Conservation (phyloP, 1,140 invertebrate genomes). For the Trigoniulus corallinus region DNA sequence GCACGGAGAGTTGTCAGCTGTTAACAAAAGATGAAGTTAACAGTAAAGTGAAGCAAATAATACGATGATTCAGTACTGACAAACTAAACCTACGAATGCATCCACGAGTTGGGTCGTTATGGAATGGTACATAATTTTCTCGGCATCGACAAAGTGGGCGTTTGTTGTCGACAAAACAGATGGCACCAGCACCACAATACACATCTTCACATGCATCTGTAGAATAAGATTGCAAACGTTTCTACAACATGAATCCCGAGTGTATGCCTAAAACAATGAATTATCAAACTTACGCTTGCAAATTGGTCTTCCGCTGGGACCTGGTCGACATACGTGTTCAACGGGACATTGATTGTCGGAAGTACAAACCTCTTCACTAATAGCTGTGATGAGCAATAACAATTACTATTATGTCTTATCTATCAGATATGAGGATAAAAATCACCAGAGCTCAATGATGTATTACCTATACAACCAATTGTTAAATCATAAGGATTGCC, state of each 20-base stretch:
- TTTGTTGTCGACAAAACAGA: conserved; percentile 68
- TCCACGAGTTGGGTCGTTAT: conserved; percentile 20
- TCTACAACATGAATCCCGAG: conserved; percentile 35
- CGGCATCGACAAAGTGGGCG: conserved; percentile 78
- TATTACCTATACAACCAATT: conserved; percentile 14
- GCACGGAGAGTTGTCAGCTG: background rate
- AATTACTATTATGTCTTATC: background rate
- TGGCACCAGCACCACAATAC: conserved; percentile 67
- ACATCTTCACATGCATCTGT: conserved; percentile 25
- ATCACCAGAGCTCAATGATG: background rate
- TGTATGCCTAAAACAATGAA: background rate
- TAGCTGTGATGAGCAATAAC: background rate
- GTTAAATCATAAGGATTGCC: conserved; percentile 16
- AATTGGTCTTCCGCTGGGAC: conserved; percentile 46
- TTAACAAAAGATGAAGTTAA: background rate
- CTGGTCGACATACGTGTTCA: conserved; percentile 68
- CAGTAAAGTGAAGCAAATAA: background rate
- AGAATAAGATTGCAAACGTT: conserved; percentile 27
- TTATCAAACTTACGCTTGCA: conserved; percentile 27
- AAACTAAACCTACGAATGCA: conserved; percentile 8
- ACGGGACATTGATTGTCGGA: conserved; percentile 57
- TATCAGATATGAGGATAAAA: conserved; percentile 10
- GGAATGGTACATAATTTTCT: conserved; percentile 68
- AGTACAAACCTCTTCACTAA: conserved; percentile 42
- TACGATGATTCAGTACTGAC: no score